Conservation (phyloP, 2,888 invertebrate genomes). For the Lymantria monacha region DNA sequence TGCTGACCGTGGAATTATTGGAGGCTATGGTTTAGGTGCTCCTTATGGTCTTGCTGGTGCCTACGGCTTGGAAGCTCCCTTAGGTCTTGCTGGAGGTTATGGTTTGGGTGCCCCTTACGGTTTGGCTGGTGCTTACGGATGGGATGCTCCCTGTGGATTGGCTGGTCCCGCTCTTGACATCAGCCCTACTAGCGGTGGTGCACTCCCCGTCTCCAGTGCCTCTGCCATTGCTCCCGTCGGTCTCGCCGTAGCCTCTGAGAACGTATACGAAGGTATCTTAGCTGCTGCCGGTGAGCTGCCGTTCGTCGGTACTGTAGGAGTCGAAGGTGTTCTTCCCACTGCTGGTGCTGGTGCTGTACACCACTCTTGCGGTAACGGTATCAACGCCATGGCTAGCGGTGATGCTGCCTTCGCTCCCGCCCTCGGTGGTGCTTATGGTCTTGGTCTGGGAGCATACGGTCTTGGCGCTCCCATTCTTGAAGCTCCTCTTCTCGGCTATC, state of each 20-base stretch:
- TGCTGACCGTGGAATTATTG: slow-evolving; percentile 6
- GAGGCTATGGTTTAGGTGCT: not conserved
- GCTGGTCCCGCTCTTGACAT: slow-evolving; percentile 20
- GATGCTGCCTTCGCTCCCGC: not conserved
- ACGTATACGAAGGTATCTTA: slow-evolving; percentile 39
- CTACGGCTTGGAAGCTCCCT: not conserved
- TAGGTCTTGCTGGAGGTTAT: not conserved
- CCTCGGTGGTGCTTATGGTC: not conserved
- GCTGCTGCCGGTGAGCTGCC: slow-evolving; percentile 17
- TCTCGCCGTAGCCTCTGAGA: slow-evolving; percentile 48
- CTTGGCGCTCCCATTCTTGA: not conserved
- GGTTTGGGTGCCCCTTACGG: not conserved
- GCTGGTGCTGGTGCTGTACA: not conserved
- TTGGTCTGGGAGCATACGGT: not conserved
- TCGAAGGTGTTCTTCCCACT: slow-evolving; percentile 10
- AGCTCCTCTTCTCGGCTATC: not conserved
- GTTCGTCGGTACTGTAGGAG: slow-evolving; percentile 14
- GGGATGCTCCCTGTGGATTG: not conserved
- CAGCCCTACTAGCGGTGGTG: slow-evolving; percentile 7
- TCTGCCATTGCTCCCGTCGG: slow-evolving; percentile 4
- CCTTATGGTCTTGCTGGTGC: not conserved
- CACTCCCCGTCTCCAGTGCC: slow-evolving; percentile 19
- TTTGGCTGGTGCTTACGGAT: not conserved
- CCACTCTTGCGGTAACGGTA: slow-evolving; percentile 36
- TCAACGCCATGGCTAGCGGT: slow-evolving; percentile 1